Evolutionary conservation across 2,113 vertebrate species (phyloP).

Genomic region (Bujurquina vittata): DNA sequence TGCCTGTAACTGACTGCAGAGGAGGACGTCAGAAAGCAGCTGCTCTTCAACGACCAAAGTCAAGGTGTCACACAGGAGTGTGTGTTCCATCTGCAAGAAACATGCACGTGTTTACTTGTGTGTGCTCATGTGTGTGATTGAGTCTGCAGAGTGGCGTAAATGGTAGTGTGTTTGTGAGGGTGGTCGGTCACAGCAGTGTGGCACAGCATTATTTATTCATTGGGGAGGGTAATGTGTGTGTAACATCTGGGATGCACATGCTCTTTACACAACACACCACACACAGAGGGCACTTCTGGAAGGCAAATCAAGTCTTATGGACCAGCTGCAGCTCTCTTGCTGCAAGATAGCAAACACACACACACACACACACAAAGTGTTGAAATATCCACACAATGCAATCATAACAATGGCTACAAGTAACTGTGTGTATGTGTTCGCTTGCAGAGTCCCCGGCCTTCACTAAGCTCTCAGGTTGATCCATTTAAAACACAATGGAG

Average conservation of each 20-base stretch:
- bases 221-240: slow-evolving; percentile 49
- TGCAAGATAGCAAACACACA: slow-evolving; percentile 14
- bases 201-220: slow-evolving; percentile 67
- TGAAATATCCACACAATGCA: slow-evolving; percentile 33
- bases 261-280: slow-evolving; percentile 15
- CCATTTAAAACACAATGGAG: slow-evolving; percentile 74
- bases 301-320: slow-evolving; percentile 23
- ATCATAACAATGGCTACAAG: slow-evolving; percentile 28
- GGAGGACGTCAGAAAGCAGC: slow-evolving; percentile 50
- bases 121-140: not conserved
- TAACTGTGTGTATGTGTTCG: not conserved
- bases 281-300: slow-evolving; percentile 39
- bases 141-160: slow-evolving; percentile 13
- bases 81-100: slow-evolving; percentile 9
- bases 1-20: slow-evolving; percentile 11
- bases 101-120: not conserved
- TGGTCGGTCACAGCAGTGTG: slow-evolving; percentile 52
- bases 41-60: slow-evolving; percentile 49
- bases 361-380: not conserved
- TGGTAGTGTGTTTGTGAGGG: slow-evolving; percentile 4
- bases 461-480: slow-evolving; percentile 67
- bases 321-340: slow-evolving; percentile 37
- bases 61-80: slow-evolving; percentile 31
- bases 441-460: slow-evolving; percentile 35
- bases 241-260: slow-evolving; percentile 63